phyloP scores from a whole-genome alignment of 2,797 vertebrate genomes.

The Microchirus variegatus region DNA sequence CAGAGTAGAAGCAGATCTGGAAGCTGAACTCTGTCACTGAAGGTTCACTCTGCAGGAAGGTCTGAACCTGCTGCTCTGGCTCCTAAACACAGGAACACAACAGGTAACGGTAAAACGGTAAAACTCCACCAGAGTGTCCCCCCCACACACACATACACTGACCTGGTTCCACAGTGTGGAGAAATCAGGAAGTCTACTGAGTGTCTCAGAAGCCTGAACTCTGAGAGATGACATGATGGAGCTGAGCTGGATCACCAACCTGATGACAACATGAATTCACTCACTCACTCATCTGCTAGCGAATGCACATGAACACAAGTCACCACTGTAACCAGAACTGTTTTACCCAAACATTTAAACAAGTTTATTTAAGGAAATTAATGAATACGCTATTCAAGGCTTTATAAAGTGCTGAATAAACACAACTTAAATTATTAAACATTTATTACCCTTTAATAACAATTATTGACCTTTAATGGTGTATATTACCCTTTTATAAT shows the following conservation, averaged over 20 bases:
- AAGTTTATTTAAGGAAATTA: no score
- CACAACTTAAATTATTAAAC: no score
- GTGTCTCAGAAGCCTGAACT: slow-evolving; percentile 65
- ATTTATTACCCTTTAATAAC: no score
- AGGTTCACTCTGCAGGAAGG: slow-evolving; percentile 80
- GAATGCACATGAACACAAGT: background rate
- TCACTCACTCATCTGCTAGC: background rate
- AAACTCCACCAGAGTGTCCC: background rate
- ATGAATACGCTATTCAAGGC: no score
- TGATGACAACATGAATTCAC: slow-evolving; percentile 24
- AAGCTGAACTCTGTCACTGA: slow-evolving; percentile 82
- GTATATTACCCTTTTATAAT: no score
- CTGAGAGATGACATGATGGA: slow-evolving; percentile 79
- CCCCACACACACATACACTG: background rate
- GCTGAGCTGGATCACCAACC: slow-evolving; percentile 78
- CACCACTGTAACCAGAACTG: no score
- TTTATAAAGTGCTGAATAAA: no score
- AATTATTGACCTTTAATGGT: no score
- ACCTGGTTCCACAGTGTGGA: slow-evolving; percentile 87
- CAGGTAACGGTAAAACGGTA: background rate
- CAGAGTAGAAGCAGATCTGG: slow-evolving; percentile 83
- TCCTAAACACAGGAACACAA: slow-evolving; percentile 71
- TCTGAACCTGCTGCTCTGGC: slow-evolving; percentile 82
- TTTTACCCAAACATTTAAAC: no score
- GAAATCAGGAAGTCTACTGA: slow-evolving; percentile 79